phyloP scores from a whole-genome alignment of 2,113 vertebrate genomes.

The Hemiprocne comata region DNA sequence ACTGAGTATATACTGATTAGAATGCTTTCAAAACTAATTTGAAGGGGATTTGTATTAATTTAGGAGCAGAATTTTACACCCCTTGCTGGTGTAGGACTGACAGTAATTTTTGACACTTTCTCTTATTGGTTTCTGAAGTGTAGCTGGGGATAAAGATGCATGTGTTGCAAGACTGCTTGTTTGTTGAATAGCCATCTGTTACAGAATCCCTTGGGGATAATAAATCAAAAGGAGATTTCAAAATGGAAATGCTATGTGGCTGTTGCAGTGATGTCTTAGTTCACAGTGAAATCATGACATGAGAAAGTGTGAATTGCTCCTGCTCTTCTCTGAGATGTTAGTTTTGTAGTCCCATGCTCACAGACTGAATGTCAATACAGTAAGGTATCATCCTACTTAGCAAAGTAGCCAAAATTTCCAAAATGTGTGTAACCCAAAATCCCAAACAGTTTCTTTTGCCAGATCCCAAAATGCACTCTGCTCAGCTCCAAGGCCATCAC shows the following conservation, averaged over 20 bases:
- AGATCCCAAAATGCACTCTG: not conserved
- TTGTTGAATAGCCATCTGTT: slow-evolving; percentile 42
- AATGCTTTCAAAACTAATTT: not conserved
- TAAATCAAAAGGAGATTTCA: slow-evolving; percentile 3
- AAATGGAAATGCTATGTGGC: slow-evolving; percentile 22
- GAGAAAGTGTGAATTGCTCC: not conserved
- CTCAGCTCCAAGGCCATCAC: not conserved
- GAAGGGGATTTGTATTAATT: not conserved
- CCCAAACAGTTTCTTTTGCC: not conserved
- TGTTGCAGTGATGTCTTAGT: not conserved
- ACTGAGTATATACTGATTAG: not conserved
- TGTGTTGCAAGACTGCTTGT: not conserved
- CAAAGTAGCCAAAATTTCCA: not conserved
- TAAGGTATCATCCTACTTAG: not conserved
- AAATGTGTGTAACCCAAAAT: not conserved
- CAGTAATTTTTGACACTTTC: not conserved
- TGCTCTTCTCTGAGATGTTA: not conserved
- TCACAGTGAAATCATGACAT: not conserved
- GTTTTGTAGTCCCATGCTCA: not conserved
- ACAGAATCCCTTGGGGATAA: not conserved
- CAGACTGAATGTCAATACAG: not conserved
- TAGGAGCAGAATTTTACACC: not conserved
- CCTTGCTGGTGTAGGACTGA: not conserved
- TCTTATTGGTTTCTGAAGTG: not conserved
- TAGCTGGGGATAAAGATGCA: not conserved